Percentiles rank a stretch among this genome's conserved stretches.
These are phyloP conservation scores for Xestia ashworthii DNA, from an alignment of 2,888 invertebrate species.

Conservation along the genomic window DNA sequence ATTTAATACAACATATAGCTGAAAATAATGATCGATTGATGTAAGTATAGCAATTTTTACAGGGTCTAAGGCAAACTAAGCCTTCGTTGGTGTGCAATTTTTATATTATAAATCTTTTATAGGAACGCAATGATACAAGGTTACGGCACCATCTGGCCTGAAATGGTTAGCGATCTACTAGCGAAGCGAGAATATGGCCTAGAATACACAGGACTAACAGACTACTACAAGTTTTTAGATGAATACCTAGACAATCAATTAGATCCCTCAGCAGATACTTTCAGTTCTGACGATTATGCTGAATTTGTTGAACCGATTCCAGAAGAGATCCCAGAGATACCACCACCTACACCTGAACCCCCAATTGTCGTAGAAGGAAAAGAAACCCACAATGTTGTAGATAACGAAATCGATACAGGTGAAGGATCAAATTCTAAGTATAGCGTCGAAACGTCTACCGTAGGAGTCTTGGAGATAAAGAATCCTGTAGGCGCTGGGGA, in stretches of 20 bases:
- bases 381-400: constrained; percentile 70
- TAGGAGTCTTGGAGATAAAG: constrained; percentile 86
- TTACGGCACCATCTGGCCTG: constrained; percentile 85
- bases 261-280: constrained; percentile 77
- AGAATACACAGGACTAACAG: constrained; percentile 87
- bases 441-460: constrained; percentile 84
- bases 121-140: constrained; percentile 88
- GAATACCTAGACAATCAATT: constrained; percentile 89
- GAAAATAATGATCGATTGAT: constrained; percentile 82
- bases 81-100: not conserved
- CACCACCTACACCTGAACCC: constrained; percentile 66
- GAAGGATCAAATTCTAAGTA: constrained; percentile 79
- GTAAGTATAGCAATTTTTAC: constrained; percentile 76
- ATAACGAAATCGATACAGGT: constrained; percentile 81
- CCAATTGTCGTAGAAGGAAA: constrained; percentile 41
- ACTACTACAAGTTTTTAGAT: constrained; percentile 90
- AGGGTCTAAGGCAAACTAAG: not conserved
- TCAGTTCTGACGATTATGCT: constrained; percentile 79
- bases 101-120: constrained; percentile 48
- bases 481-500: constrained; percentile 81
- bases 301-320: constrained; percentile 77
- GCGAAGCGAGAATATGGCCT: constrained; percentile 87
- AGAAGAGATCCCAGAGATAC: constrained; percentile 80
- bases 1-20: constrained; percentile 84
- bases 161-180: constrained; percentile 87